These are phyloP conservation scores for Eretmodus cyanostictus DNA, from an alignment of 2,113 vertebrate species.

Conservation along the genomic window DNA sequence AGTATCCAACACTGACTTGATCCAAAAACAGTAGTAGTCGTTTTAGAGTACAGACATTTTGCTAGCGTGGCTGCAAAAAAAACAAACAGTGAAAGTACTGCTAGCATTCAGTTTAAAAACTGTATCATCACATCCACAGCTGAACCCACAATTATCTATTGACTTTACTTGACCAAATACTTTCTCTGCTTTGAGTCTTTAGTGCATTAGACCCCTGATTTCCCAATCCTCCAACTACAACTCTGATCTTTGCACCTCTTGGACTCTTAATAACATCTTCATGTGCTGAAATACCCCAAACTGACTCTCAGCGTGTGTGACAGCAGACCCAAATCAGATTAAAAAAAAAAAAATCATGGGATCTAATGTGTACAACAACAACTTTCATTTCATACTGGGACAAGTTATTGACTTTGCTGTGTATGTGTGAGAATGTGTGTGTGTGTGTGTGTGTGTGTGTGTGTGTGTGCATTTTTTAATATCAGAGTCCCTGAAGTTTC, in stretches of 20 bases:
- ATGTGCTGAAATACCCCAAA: not conserved
- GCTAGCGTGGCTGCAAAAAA: not conserved
- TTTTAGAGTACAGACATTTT: not conserved
- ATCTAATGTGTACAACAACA: not conserved
- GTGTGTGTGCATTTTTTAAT: constrained; percentile 8
- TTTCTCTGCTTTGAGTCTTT: not conserved
- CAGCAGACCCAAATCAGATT: not conserved
- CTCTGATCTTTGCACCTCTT: not conserved
- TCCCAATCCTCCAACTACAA: not conserved
- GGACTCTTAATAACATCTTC: not conserved
- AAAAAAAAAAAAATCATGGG: not conserved
- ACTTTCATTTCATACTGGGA: not conserved
- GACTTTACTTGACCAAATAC: not conserved
- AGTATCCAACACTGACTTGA: not conserved
- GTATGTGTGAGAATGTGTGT: not conserved
- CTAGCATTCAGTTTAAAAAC: not conserved
- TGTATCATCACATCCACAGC: not conserved
- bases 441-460: not conserved
- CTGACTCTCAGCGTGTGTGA: not conserved
- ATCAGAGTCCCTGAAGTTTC: constrained; percentile 18
- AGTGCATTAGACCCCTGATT: not conserved
- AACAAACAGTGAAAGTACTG: not conserved
- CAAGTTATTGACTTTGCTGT: not conserved
- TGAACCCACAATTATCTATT: not conserved
- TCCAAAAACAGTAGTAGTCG: not conserved